These are phyloP conservation scores for Agrilus cyanescens DNA, from an alignment of 2,888 invertebrate species.

Conservation along the genomic window DNA sequence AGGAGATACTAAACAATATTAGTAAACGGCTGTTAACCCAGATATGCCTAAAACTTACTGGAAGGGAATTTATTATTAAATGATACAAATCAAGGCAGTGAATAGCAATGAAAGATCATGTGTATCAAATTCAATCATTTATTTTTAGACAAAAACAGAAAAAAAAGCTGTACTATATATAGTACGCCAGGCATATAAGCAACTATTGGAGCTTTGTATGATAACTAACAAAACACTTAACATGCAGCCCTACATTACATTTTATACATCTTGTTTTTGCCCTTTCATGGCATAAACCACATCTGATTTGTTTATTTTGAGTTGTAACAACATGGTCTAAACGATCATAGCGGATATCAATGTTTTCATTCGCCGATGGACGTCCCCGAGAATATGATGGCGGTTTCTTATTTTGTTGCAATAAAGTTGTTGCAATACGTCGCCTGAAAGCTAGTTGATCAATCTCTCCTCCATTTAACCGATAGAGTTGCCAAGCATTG, in stretches of 20 bases:
- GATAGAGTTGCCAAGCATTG: slow-evolving; percentile 3
- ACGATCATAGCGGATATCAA: background rate
- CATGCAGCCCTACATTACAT: background rate
- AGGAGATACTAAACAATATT: no score
- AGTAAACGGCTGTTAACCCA: no score
- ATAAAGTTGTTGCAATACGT: background rate
- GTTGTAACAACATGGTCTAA: background rate
- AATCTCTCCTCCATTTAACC: background rate
- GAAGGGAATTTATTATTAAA: no score
- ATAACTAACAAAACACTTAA: no score
- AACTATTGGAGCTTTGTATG: no score
- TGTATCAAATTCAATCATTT: no score
- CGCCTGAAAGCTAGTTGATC: slow-evolving; percentile 2
- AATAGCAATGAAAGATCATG: no score
- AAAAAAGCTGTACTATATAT: no score
- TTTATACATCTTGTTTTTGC: background rate
- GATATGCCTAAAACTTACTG: no score
- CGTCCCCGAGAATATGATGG: background rate
- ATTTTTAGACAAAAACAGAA: no score
- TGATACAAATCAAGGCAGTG: no score
- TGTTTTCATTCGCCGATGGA: background rate
- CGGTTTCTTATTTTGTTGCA: background rate
- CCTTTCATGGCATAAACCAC: background rate
- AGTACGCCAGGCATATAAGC: no score
- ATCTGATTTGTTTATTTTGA: background rate